Evolutionary conservation across 2,888 invertebrate species (phyloP).

Genomic region (Drosophila tanythrix): DNA sequence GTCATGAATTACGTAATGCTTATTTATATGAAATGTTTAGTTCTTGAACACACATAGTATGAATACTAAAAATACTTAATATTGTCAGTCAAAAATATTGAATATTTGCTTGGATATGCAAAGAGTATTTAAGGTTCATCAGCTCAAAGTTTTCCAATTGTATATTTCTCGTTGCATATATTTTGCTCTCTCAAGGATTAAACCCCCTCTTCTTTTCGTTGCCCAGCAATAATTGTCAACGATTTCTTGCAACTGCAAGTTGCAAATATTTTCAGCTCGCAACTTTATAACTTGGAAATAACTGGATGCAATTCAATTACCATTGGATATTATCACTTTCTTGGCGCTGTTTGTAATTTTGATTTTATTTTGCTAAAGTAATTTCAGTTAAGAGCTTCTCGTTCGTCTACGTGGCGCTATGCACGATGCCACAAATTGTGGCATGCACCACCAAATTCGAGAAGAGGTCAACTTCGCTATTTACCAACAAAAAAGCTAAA

Average conservation of each 20-base stretch:
- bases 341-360: constrained; percentile 10
- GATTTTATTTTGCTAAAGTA: constrained; percentile 49
- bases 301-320: constrained; percentile 28
- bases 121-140: not conserved
- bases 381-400: constrained; percentile 50
- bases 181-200: not conserved
- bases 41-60: not conserved
- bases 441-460: constrained; percentile 5
- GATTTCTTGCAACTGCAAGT: constrained; percentile 30
- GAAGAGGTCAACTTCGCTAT: constrained; percentile 41
- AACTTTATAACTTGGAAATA: constrained; percentile 17
- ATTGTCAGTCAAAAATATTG: not conserved
- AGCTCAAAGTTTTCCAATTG: not conserved
- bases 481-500: constrained; percentile 48
- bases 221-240: constrained; percentile 45
- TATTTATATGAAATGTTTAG: not conserved
- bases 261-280: constrained; percentile 9
- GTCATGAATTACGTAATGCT: not conserved
- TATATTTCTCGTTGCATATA: not conserved
- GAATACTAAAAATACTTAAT: not conserved
- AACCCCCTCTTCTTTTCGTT: not conserved
- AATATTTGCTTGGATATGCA: not conserved
- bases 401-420: constrained; percentile 40
- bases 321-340: constrained; percentile 40
- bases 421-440: constrained; percentile 30